Conservation (phyloP, 2,888 invertebrate genomes). For the Coleophora flavipennella region DNA sequence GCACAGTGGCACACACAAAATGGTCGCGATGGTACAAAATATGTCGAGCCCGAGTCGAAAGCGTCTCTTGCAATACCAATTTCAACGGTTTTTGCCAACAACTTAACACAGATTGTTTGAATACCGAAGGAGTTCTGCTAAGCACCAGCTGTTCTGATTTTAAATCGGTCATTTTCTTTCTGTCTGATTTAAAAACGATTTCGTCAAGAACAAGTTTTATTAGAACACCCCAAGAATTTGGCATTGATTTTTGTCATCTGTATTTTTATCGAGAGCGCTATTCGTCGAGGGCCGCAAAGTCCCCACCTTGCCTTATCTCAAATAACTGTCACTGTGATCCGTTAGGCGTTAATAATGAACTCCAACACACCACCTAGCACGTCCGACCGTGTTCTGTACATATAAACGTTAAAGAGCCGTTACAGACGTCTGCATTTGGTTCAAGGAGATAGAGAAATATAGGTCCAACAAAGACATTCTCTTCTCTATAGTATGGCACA, state of each 20-base stretch:
- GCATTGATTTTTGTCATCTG: too few species aligned
- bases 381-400: constrained; percentile 13
- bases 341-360: constrained; percentile 53
- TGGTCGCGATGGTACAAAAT: constrained; percentile 41
- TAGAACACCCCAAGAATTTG: too few species aligned
- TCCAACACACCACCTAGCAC: constrained; percentile 18
- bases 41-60: constrained; percentile 24
- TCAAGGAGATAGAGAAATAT: not conserved
- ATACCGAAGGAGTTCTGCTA: not conserved
- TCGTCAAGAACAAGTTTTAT: too few species aligned
- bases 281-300: constrained; percentile 25
- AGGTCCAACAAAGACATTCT: not conserved
- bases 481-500: too few species aligned
- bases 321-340: constrained; percentile 67
- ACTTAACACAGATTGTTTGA: too few species aligned
- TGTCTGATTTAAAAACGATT: too few species aligned
- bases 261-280: not conserved
- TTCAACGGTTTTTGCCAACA: too few species aligned
- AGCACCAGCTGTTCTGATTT: too few species aligned
- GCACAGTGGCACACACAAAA: constrained; percentile 22
- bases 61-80: constrained; percentile 1
- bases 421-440: constrained; percentile 1
- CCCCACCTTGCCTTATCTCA: constrained; percentile 67
- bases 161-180: too few species aligned
- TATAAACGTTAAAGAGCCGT: constrained; percentile 9